A percentile compares a stretch with the other conserved stretches of the same genome.
Evolutionary conservation across 2,888 invertebrate species (phyloP).

Genomic region (Euspilapteryx auroguttella): DNA sequence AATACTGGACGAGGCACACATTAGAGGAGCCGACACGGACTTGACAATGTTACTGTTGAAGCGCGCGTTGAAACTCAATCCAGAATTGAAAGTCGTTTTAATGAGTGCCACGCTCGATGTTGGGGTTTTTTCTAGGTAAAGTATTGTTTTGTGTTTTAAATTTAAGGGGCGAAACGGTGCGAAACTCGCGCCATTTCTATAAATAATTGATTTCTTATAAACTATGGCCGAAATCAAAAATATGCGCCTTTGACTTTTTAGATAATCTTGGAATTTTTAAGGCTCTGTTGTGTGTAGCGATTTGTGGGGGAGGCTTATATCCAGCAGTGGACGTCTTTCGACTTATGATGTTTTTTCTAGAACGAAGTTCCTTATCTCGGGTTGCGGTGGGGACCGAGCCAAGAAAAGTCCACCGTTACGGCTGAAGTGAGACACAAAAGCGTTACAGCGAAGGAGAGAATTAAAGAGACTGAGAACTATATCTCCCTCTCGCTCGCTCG

Average conservation of each 20-base stretch:
- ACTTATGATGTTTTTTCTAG: not conserved
- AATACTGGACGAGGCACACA: slow-evolving; percentile 75
- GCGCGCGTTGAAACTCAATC: slow-evolving; percentile 52
- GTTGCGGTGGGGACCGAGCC: too few relatives aligned
- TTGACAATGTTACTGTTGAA: slow-evolving; percentile 63
- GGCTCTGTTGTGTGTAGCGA: too few relatives aligned
- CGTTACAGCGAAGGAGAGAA: too few relatives aligned
- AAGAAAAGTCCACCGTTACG: not conserved
- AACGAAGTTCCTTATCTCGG: too few relatives aligned
- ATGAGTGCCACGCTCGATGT: slow-evolving; percentile 77
- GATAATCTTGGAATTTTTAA: too few relatives aligned
- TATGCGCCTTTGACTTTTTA: too few relatives aligned
- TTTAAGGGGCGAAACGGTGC: too few relatives aligned
- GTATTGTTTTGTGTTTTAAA: too few relatives aligned
- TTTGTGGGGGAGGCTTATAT: not conserved
- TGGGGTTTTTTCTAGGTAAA: slow-evolving; percentile 61
- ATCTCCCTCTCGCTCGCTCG: too few relatives aligned
- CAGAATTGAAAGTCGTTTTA: slow-evolving; percentile 60
- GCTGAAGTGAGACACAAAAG: too few relatives aligned
- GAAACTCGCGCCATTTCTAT: slow-evolving; percentile 16
- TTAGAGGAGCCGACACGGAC: slow-evolving; percentile 70
- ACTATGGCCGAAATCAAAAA: too few relatives aligned
- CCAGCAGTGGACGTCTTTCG: not conserved
- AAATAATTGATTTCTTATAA: not conserved
- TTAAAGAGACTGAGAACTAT: too few relatives aligned